Conservation (phyloP, 2,888 invertebrate species). For the Anthrax anthrax region DNA sequence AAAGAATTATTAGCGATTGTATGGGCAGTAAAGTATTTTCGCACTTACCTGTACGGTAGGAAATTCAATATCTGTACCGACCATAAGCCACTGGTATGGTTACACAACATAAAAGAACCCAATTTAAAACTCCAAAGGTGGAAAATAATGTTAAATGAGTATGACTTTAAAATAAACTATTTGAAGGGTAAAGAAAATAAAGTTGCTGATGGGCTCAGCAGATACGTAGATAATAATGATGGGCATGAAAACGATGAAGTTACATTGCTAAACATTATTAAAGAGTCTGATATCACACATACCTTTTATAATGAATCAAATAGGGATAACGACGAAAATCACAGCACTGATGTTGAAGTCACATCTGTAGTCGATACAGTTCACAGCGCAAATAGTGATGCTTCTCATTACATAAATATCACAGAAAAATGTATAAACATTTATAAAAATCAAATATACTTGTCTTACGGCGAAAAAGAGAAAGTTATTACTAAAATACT, state of each 20-base stretch:
- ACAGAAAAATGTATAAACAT: slow-evolving; percentile 9
- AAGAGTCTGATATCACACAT: not conserved
- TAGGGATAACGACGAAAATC: not conserved
- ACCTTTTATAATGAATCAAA: slow-evolving; percentile 4
- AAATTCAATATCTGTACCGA: too few relatives aligned
- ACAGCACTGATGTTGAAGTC: not conserved
- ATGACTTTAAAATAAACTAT: slow-evolving; percentile 1
- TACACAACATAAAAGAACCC: not conserved
- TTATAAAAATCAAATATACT: slow-evolving; percentile 1
- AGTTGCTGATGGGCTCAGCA: slow-evolving; percentile 4
- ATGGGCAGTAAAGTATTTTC: slow-evolving; percentile 1
- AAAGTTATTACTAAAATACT: not conserved
- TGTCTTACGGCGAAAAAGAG: slow-evolving; percentile 4
- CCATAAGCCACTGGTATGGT: too few relatives aligned
- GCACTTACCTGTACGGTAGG: not conserved
- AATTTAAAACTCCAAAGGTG: not conserved
- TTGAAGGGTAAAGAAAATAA: slow-evolving; percentile 3
- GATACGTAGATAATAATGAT: not conserved
- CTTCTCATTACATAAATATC: slow-evolving; percentile 3
- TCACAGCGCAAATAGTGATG: slow-evolving; percentile 2
- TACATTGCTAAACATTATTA: not conserved
- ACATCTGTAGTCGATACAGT: not conserved
- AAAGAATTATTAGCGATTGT: slow-evolving; percentile 2
- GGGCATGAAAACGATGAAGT: too few relatives aligned
- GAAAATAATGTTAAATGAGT: slow-evolving; percentile 2